Evolutionary conservation across 37 sponge, comb jelly and placozoan species (phyloP).

Genomic region (Axinella damicornis): DNA sequence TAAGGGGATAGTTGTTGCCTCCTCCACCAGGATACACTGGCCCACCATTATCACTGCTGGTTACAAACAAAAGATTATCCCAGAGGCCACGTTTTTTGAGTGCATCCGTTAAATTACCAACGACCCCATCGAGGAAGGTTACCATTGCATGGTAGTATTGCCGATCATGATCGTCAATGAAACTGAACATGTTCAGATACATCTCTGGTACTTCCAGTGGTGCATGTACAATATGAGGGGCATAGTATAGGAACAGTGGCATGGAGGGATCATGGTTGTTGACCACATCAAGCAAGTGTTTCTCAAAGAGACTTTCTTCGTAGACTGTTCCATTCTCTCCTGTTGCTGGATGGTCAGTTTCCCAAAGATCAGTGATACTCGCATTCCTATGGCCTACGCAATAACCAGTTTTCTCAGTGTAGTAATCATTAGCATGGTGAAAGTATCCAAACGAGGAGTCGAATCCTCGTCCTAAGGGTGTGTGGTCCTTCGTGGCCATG

Average conservation of each 20-base stretch:
- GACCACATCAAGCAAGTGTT: constrained; percentile 5
- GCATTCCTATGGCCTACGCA: neutral
- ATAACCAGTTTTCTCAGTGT: constrained; percentile 3
- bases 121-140: neutral
- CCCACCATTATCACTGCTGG: constrained; percentile 68
- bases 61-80: constrained; percentile 60
- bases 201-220: constrained; percentile 13
- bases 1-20: constrained; percentile 53
- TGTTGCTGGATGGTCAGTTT: constrained; percentile 47
- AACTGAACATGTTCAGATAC: constrained; percentile 27
- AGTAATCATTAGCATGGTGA: constrained; percentile 24
- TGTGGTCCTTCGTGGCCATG: constrained; percentile 36
- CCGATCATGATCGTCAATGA: constrained; percentile 37
- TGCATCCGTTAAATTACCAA: constrained; percentile 25
- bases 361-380: constrained; percentile 41
- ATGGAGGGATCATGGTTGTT: constrained; percentile 42
- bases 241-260: constrained; percentile 71
- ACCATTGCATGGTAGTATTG: constrained; percentile 59
- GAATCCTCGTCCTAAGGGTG: constrained; percentile 36
- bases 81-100: constrained; percentile 27
- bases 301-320: constrained; percentile 1
- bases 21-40: constrained; percentile 40
- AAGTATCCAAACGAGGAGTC: constrained; percentile 34
- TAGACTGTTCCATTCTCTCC: constrained; percentile 52
- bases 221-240: constrained; percentile 48